Evolutionary conservation across 2,888 invertebrate genomes (phyloP).

Genomic region (Camponotus fellah): DNA sequence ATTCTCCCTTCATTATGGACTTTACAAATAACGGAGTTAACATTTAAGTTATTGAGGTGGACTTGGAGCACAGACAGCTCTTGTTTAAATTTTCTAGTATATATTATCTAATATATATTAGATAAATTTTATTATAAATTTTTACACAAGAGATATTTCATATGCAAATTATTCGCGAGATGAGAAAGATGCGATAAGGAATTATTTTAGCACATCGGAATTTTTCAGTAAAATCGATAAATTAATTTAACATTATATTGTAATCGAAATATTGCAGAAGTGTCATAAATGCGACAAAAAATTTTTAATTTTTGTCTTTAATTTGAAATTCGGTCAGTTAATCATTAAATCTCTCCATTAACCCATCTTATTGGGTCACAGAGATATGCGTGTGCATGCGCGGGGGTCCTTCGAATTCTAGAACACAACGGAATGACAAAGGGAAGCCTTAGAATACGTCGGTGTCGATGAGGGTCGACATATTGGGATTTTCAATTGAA

Average conservation of each 20-base stretch:
- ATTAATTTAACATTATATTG: background rate
- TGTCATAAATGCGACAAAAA: background rate
- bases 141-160: background rate
- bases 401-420: conserved; percentile 77
- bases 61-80: background rate
- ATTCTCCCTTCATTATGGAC: background rate
- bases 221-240: background rate
- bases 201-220: background rate
- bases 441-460: conserved; percentile 62
- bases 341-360: conserved; percentile 6
- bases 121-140: background rate
- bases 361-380: conserved; percentile 61
- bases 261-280: background rate
- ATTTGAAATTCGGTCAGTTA: background rate
- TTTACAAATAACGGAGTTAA: background rate
- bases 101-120: background rate
- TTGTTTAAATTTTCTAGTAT: background rate
- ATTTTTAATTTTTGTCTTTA: background rate
- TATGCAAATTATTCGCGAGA: background rate
- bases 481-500: conserved; percentile 77
- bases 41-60: background rate
- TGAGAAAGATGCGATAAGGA: background rate
- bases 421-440: conserved; percentile 65
- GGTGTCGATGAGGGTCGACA: conserved; percentile 68
- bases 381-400: conserved; percentile 55